Conservation (phyloP, 2,888 invertebrate genomes). For the Phortica magna region DNA sequence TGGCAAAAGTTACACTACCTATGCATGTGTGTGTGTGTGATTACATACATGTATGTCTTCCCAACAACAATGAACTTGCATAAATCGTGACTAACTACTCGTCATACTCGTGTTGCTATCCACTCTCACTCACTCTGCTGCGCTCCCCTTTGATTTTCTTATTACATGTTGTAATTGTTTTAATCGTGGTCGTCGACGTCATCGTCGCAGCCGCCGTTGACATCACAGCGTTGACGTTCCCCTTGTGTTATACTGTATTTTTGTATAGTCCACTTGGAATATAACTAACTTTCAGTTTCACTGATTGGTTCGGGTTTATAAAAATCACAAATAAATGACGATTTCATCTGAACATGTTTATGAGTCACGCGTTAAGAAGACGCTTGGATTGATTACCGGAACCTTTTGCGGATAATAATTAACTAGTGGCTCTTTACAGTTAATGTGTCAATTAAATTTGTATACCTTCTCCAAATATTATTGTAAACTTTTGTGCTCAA, state of each 20-base stretch:
- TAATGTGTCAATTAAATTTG: neutral
- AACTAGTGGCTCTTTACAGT: neutral
- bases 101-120: neutral
- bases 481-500: slow-evolving; percentile 40
- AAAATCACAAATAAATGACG: slow-evolving; percentile 50
- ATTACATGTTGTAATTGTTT: slow-evolving; percentile 2
- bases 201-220: slow-evolving; percentile 10
- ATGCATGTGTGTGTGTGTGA: no score
- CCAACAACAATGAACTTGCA: neutral
- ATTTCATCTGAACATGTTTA: slow-evolving; percentile 65
- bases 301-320: slow-evolving; percentile 48
- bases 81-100: neutral
- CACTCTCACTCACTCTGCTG: neutral
- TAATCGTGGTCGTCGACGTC: neutral
- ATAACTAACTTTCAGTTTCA: slow-evolving; percentile 65
- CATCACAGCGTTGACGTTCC: neutral
- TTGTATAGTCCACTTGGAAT: slow-evolving; percentile 51
- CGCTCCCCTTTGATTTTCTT: neutral
- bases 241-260: slow-evolving; percentile 17
- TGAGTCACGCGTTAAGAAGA: slow-evolving; percentile 40
- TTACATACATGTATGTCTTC: neutral
- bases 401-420: neutral
- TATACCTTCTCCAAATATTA: neutral
- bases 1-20: neutral
- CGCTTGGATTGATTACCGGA: slow-evolving; percentile 3